phyloP scores from a whole-genome alignment of 2,797 vertebrate species.

The Lagodon rhomboides region DNA sequence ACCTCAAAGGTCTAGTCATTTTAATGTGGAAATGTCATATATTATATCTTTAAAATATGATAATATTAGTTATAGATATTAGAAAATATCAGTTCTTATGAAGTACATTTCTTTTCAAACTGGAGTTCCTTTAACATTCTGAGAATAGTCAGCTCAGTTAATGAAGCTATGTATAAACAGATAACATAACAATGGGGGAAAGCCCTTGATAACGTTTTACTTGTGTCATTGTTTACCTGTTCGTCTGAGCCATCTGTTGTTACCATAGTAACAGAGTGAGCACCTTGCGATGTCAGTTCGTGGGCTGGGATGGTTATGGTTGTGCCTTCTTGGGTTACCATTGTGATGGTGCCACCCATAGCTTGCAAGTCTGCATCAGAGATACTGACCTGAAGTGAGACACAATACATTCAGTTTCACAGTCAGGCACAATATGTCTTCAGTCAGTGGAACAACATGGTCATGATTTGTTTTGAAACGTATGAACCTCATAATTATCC shows the following conservation, averaged over 20 bases:
- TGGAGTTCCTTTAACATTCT: not conserved
- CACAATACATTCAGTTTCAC: not conserved
- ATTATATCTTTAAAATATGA: too few relatives aligned
- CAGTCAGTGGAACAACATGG: not conserved
- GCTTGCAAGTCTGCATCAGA: slow-evolving; percentile 97
- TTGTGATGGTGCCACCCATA: slow-evolving; percentile 96
- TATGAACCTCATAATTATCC: not conserved
- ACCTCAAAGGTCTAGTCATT: too few relatives aligned
- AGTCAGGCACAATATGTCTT: not conserved
- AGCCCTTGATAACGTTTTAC: not conserved
- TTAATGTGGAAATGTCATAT: too few relatives aligned
- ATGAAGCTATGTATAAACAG: not conserved
- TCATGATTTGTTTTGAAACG: too few relatives aligned
- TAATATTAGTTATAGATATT: too few relatives aligned
- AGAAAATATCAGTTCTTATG: too few relatives aligned
- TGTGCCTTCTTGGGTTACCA: slow-evolving; percentile 98
- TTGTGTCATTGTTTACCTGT: slow-evolving; percentile 85
- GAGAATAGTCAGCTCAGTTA: not conserved
- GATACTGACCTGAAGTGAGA: slow-evolving; percentile 91
- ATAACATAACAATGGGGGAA: not conserved
- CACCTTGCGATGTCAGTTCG: slow-evolving; percentile 91
- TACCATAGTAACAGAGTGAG: slow-evolving; percentile 96
- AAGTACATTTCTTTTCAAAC: not conserved
- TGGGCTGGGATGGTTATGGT: slow-evolving; percentile 98
- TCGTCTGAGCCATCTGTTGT: slow-evolving; percentile 94